Conservation (phyloP, 2,888 invertebrate species). For the Pseudeuparius sepicola region DNA sequence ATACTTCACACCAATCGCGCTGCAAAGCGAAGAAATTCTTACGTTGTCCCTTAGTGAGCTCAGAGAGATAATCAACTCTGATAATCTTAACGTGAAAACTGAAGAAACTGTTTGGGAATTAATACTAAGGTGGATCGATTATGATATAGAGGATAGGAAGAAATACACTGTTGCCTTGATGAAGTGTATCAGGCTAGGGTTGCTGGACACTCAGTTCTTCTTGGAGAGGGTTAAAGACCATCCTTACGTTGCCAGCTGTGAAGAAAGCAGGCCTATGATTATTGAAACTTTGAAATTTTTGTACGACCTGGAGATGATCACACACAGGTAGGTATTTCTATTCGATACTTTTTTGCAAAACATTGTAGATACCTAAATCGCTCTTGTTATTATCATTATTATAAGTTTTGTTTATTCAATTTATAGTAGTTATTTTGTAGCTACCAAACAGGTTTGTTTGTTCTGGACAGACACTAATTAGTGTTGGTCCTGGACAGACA, state of each 20-base stretch:
- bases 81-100: constrained; percentile 77
- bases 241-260: constrained; percentile 72
- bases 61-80: constrained; percentile 65
- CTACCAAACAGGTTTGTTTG: no score
- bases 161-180: constrained; percentile 67
- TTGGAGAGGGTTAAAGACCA: constrained; percentile 84
- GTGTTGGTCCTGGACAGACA: no score
- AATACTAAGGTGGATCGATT: constrained; percentile 76
- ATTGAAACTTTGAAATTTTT: constrained; percentile 86
- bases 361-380: no score
- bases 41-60: constrained; percentile 63
- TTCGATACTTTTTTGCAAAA: no score
- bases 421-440: no score
- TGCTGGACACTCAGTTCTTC: constrained; percentile 83
- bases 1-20: constrained; percentile 64
- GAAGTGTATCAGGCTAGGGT: constrained; percentile 69
- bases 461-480: no score
- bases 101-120: constrained; percentile 84
- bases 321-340: constrained; percentile 40
- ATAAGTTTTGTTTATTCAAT: no score
- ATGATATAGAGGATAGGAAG: constrained; percentile 62
- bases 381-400: no score
- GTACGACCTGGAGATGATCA: constrained; percentile 85
- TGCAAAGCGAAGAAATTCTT: constrained; percentile 64
- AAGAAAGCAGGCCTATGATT: constrained; percentile 76